Evolutionary conservation across 2,888 invertebrate species (phyloP).

Genomic region (Campoletis raptor): DNA sequence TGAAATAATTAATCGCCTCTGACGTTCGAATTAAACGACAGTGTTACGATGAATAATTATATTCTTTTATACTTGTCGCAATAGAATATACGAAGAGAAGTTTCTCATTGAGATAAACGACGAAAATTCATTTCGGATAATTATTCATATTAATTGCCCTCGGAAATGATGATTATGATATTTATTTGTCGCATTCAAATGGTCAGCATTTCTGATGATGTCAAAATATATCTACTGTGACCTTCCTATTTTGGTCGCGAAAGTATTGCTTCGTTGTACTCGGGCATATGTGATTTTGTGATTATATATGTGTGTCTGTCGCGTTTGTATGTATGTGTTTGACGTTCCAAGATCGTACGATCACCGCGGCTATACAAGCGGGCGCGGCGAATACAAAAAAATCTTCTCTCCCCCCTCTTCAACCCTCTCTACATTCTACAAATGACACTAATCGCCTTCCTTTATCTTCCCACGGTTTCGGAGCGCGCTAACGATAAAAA

Average conservation of each 20-base stretch:
- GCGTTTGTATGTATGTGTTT: slow-evolving; percentile 4
- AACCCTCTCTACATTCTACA: slow-evolving; percentile 78
- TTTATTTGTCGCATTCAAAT: neutral
- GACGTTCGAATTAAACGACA: neutral
- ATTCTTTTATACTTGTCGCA: neutral
- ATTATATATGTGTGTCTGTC: neutral
- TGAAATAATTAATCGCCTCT: neutral
- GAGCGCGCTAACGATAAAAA: slow-evolving; percentile 78
- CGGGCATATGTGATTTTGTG: neutral
- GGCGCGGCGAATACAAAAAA: slow-evolving; percentile 76
- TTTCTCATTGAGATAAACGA: neutral
- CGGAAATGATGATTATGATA: slow-evolving; percentile 1
- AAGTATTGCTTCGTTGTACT: slow-evolving; percentile 39
- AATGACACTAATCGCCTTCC: slow-evolving; percentile 85
- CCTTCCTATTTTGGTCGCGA: slow-evolving; percentile 45
- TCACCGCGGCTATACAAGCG: slow-evolving; percentile 44
- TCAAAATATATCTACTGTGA: slow-evolving; percentile 23
- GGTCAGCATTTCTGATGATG: slow-evolving; percentile 3
- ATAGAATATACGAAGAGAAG: neutral
- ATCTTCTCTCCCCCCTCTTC: slow-evolving; percentile 71
- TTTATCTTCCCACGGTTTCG: slow-evolving; percentile 85
- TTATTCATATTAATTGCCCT: slow-evolving; percentile 14
- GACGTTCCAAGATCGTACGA: slow-evolving; percentile 53
- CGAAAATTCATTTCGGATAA: neutral
- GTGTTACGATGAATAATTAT: neutral